Evolutionary conservation across 2,797 vertebrate species (phyloP).

Genomic region (Gymnothorax javanicus): DNA sequence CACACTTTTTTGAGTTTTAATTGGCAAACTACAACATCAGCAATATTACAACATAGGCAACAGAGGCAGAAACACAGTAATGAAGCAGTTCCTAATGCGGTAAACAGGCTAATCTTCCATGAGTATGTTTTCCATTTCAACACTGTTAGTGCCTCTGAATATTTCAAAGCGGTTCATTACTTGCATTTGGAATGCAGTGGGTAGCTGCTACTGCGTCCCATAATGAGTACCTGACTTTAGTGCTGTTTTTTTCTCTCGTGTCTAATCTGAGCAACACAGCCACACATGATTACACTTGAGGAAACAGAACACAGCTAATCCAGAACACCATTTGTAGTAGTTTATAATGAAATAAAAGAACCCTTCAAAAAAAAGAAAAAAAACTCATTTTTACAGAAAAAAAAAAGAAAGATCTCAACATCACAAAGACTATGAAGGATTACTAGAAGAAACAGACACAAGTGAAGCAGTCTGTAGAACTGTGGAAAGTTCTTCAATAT

Average conservation of each 20-base stretch:
- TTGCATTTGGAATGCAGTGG: neutral
- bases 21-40: neutral
- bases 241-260: neutral
- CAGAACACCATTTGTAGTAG: conserved; percentile 20
- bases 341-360: conserved; percentile 22
- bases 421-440: neutral
- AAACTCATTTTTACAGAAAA: neutral
- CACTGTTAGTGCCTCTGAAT: conserved; percentile 20
- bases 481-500: no score
- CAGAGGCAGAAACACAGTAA: neutral
- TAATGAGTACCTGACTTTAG: conserved; percentile 26
- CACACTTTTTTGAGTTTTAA: neutral
- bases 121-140: conserved; percentile 16
- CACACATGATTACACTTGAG: conserved; percentile 26
- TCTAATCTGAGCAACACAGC: conserved; percentile 29
- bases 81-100: conserved; percentile 21
- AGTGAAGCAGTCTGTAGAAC: no score
- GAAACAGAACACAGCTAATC: conserved; percentile 18
- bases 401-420: neutral
- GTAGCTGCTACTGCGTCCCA: neutral
- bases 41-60: conserved; percentile 12
- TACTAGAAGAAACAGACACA: no score
- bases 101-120: conserved; percentile 19
- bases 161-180: conserved; percentile 27
- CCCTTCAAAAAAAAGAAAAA: neutral